Evolutionary conservation across 2,113 vertebrate genomes (phyloP), one percentile per base, ranked within the genome.

Genomic region (Bujurquina vittata): DNA sequence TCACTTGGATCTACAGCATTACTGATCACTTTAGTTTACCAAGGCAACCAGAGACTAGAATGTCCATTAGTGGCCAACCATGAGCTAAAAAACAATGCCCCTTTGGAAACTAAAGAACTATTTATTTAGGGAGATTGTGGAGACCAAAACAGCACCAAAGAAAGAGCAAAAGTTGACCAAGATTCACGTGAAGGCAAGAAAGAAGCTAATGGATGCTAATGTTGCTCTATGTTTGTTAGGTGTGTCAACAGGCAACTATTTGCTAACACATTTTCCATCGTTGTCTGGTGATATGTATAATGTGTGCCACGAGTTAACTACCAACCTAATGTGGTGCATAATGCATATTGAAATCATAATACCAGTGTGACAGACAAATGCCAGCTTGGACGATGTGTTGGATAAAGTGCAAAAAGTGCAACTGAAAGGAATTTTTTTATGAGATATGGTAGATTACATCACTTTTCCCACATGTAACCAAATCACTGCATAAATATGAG

Each of bases 261-360:
- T 56, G 55, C 55, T 4, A 22, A 29, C 46, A 46, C 63, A 46
- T 67, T 67, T 67, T 18, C 17, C 40, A 72, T 49, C 23, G 20
- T 49, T 52, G 46, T 49, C 8, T 23, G 29, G 18, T 52, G 22
- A 49, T 37, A 37, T 37, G 9, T 10, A 37, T 4, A 67, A 67
- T 67, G 26, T 10, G 46, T 67, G 23, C 23, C 3, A 69, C 6
- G 23, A 49, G 43, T 69, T 69, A 46, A 49, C 20, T 43, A 69
- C 9, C 0, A 52, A 12, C 18, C 17, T 0, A 52, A 67, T 18
- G 46, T 37, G 26, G 22, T 46, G 37, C n/a, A 65, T 65, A n/a
- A 65, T n/a, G 0, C 37, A 17, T 67, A 43, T 26, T 46, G 43
- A 20, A 49, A 49, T 69, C 23, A 29, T 0, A 69, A 0, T 43